Conservation (phyloP, 2,113 vertebrate genomes). For the Chaetodon auriga region DNA sequence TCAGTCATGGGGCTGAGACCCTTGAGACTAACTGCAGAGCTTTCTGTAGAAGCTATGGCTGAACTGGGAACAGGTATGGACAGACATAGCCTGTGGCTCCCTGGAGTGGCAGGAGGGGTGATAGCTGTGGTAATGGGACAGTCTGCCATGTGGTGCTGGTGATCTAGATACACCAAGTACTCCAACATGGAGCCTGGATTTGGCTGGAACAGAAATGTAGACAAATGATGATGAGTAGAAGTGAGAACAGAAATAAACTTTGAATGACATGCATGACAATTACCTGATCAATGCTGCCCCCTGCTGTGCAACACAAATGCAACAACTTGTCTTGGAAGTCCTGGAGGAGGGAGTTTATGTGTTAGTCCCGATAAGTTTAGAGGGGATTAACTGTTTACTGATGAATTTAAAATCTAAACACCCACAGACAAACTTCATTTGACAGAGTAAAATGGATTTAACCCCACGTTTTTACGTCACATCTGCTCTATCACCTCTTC, state of each 20-base stretch:
- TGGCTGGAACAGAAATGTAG: slow-evolving; percentile 28
- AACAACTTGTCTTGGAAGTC: slow-evolving; percentile 33
- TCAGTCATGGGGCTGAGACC: slow-evolving; percentile 7
- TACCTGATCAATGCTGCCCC: slow-evolving; percentile 46
- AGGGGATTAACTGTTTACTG: neutral
- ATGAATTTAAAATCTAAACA: neutral
- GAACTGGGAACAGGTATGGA: neutral
- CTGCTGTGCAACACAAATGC: slow-evolving; percentile 54
- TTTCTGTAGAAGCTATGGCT: neutral
- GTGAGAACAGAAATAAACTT: neutral
- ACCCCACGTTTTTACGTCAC: neutral
- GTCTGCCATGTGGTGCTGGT: slow-evolving; percentile 12
- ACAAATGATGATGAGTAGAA: neutral
- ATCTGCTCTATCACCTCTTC: slow-evolving; percentile 45
- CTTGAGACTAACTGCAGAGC: neutral
- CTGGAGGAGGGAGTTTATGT: neutral
- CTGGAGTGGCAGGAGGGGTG: neutral
- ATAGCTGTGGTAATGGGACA: neutral
- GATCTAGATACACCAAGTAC: slow-evolving; percentile 23
- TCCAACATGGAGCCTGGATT: slow-evolving; percentile 15
- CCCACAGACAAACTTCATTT: neutral
- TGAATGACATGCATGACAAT: neutral
- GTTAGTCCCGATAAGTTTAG: neutral
- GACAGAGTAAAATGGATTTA: neutral
- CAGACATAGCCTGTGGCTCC: neutral